These are phyloP conservation scores for Asobara japonica DNA, from an alignment of 1,140 invertebrate genomes.

Conservation along the genomic window DNA sequence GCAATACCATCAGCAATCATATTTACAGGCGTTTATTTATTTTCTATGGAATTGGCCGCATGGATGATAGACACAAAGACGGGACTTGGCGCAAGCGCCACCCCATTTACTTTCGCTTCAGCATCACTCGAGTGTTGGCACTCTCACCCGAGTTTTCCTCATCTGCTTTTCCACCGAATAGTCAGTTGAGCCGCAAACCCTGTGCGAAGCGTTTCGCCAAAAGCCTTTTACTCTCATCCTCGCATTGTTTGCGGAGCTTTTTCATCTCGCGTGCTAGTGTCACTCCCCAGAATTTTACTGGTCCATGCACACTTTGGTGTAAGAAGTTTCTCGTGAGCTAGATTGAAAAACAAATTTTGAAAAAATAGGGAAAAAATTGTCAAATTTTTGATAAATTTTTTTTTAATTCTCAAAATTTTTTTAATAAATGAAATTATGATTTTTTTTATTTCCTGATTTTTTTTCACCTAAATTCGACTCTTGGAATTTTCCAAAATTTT, in stretches of 20 bases:
- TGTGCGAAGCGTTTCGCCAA: conserved; percentile 1
- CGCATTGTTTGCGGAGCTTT: neutral
- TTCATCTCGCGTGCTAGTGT: neutral
- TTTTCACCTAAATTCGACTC: too few species aligned
- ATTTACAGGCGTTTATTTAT: neutral
- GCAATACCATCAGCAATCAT: neutral
- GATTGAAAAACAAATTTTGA: neutral
- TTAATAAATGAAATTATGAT: too few species aligned
- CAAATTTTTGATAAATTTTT: too few species aligned
- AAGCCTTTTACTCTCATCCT: neutral
- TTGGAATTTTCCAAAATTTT: too few species aligned
- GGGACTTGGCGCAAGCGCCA: conserved; percentile 6
- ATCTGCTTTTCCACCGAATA: conserved; percentile 13
- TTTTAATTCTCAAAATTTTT: too few species aligned
- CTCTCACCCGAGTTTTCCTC: conserved; percentile 15
- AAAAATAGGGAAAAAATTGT: neutral
- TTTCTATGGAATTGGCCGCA: too few species aligned
- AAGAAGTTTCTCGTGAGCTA: too few species aligned
- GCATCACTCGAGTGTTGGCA: neutral
- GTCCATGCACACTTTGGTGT: too few species aligned
- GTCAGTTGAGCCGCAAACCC: conserved; percentile 24
- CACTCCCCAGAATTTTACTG: neutral
- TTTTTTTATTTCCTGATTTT: too few species aligned
- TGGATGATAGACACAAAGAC: neutral
- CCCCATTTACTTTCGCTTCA: neutral